Conservation (phyloP, 1,140 invertebrate genomes). For the Halictus rubicundus region DNA sequence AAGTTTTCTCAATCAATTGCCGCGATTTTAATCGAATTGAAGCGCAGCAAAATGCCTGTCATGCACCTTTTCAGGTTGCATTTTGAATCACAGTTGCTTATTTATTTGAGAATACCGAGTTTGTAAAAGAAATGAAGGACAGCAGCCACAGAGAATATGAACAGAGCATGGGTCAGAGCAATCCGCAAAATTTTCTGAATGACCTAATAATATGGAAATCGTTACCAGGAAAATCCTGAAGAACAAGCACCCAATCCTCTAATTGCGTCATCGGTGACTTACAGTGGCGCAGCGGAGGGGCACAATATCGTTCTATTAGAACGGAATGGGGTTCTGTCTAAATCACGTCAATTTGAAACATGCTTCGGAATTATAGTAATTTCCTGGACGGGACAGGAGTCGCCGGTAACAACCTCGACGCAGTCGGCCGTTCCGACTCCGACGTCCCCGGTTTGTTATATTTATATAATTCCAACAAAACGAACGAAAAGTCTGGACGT, state of each 20-base stretch:
- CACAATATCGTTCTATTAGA: conserved; percentile 15
- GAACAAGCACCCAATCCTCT: not conserved
- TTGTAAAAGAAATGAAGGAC: too few species aligned
- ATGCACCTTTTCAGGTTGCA: too few species aligned
- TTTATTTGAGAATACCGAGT: too few species aligned
- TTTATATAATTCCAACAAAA: not conserved
- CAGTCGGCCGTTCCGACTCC: not conserved
- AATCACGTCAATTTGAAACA: not conserved
- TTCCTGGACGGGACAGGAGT: conserved; percentile 6
- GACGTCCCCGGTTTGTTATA: not conserved
- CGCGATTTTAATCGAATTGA: too few species aligned
- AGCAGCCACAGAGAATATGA: too few species aligned
- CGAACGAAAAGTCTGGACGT: not conserved
- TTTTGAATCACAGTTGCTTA: too few species aligned
- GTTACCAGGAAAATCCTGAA: not conserved
- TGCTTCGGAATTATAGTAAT: conserved; percentile 10
- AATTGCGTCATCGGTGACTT: not conserved
- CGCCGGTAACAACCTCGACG: not conserved
- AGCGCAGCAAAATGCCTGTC: too few species aligned
- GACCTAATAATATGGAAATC: not conserved
- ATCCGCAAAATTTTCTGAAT: too few species aligned
- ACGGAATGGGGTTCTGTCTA: not conserved
- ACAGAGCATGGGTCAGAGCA: too few species aligned
- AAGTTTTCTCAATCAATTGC: too few species aligned
- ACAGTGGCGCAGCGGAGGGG: not conserved